Conservation (phyloP, 2,113 vertebrate species). For the Neolamprologus toae region DNA sequence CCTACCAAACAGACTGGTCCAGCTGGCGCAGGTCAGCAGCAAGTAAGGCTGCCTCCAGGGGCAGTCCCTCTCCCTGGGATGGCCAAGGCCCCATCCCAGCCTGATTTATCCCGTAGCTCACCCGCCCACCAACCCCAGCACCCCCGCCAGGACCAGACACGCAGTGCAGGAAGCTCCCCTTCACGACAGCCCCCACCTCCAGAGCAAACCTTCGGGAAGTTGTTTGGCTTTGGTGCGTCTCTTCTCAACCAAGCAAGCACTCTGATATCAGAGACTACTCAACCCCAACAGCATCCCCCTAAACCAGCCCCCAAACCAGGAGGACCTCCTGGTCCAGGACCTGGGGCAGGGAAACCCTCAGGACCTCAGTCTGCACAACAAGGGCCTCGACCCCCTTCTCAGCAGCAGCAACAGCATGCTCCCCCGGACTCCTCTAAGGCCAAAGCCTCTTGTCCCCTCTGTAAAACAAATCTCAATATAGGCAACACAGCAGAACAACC, state of each 20-base stretch:
- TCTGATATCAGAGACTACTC: slow-evolving; percentile 83
- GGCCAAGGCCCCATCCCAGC: slow-evolving; percentile 78
- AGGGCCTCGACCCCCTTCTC: slow-evolving; percentile 30
- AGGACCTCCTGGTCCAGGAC: slow-evolving; percentile 77
- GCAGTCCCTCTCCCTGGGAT: slow-evolving; percentile 62
- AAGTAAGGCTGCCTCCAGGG: slow-evolving; percentile 58
- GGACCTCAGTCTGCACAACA: slow-evolving; percentile 65
- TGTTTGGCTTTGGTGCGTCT: slow-evolving; percentile 93
- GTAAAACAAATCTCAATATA: slow-evolving; percentile 88
- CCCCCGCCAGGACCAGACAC: slow-evolving; percentile 79
- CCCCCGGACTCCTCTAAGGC: slow-evolving; percentile 62
- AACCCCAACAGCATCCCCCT: slow-evolving; percentile 81
- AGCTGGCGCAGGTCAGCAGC: slow-evolving; percentile 49
- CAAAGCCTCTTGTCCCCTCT: slow-evolving; percentile 86
- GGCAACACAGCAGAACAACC: slow-evolving; percentile 77
- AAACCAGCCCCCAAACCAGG: slow-evolving; percentile 87
- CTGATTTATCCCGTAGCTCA: slow-evolving; percentile 76
- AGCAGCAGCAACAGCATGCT: slow-evolving; percentile 42
- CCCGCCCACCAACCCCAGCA: slow-evolving; percentile 76
- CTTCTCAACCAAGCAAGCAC: slow-evolving; percentile 95
- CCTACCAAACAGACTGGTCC: slow-evolving; percentile 45
- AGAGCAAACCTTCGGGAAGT: slow-evolving; percentile 89
- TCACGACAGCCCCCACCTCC: slow-evolving; percentile 79
- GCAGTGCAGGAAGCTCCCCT: slow-evolving; percentile 74
- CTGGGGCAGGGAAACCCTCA: slow-evolving; percentile 73